Evolutionary conservation across 2,113 vertebrate genomes (phyloP).

Genomic region (Pollachius pollachius): DNA sequence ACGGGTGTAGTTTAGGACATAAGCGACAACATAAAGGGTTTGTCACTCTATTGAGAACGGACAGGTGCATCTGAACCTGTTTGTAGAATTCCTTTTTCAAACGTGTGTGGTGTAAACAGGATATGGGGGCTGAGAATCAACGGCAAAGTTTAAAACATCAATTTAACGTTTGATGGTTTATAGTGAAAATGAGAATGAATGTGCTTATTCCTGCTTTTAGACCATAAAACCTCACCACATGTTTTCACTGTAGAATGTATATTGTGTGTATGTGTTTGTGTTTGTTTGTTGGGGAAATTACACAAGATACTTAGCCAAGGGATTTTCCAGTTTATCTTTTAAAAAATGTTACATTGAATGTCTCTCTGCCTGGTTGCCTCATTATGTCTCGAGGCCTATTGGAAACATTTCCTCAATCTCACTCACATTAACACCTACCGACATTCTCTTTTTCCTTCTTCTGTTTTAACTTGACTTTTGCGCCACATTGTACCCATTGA

Average conservation of each 20-base stretch:
- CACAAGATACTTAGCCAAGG: no score
- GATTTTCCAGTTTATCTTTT: neutral
- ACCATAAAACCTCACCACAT: neutral
- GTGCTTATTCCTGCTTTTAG: neutral
- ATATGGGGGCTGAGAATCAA: no score
- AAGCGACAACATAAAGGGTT: conserved; percentile 2
- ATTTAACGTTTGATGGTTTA: no score
- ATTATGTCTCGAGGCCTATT: neutral
- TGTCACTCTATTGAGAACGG: no score
- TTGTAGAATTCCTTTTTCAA: no score
- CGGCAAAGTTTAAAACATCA: no score
- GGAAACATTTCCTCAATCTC: neutral
- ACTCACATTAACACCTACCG: neutral
- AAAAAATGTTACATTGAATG: neutral
- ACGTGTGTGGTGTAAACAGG: no score
- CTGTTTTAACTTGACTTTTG: neutral
- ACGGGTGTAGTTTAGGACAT: conserved; percentile 22
- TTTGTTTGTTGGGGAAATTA: no score
- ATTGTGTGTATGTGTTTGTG: no score
- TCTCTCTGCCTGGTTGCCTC: neutral
- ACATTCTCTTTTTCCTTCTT: neutral
- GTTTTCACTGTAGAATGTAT: neutral
- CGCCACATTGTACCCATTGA: neutral
- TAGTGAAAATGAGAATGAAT: neutral
- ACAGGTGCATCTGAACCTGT: no score